Evolutionary conservation across 2,113 vertebrate genomes (phyloP), one percentile per base, ranked within the genome.

Genomic region (Camelus bactrianus): DNA sequence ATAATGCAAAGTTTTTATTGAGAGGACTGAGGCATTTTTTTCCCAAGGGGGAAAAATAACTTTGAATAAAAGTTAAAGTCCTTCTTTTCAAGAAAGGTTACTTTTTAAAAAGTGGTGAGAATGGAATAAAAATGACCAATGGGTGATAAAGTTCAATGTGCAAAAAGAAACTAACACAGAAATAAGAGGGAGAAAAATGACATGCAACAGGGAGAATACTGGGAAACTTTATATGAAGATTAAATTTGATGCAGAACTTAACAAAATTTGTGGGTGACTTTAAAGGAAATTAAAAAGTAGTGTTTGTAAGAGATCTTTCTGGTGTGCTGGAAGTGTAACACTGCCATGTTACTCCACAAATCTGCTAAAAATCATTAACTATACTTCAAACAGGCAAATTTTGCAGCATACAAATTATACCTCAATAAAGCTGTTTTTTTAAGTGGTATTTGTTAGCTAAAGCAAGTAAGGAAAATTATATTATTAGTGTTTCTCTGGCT

Each of bases 201-300:
- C 3, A 80, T 26, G 30, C 2, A 70, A 62, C 15, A 88, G 3
- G 6, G 12, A 42, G 19, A 93, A 30, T 54, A 4, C 17, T 77
- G 16, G 35, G 80, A 86, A 96, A 87, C n/a, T 70, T 52, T 60
- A 12, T 46, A 81, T 6, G 28, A 83, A 52, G 64, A 90, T 70
- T 85, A 92, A 80, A 94, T 75, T 20, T 89, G 56, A 84, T 75
- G 17, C 64, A 89, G 32, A 97, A 62, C 14, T 83, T 84, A 84
- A 76, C 26, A 88, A 79, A 83, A 92, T 54, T 32, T 80, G 58
- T 48, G 26, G 19, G 87, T 90, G 22, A 86, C 32, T 65, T 94
- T 64, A 92, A 84, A 95, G 26, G 22, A 77, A 52, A 38, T 64
- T 82, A 79, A 90, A 93, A 95, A 85, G 38, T 17, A 8, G 35